Evolutionary conservation across 2,797 vertebrate species (phyloP), one percentile per base, ranked within the genome.

Genomic region (Thripadectes ignobilis): DNA sequence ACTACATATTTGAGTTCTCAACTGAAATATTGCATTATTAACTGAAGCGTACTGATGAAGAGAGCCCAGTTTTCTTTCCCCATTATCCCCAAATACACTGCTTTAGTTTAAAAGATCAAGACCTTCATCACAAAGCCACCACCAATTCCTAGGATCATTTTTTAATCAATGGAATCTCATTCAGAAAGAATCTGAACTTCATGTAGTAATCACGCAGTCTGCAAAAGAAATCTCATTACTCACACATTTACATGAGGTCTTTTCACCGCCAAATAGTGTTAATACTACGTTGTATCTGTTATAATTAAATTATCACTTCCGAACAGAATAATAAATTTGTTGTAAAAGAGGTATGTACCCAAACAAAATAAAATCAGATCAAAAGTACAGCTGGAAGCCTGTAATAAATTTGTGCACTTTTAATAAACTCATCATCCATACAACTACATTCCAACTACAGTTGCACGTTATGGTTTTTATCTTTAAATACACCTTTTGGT

Each of bases 1-100:
- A n/a, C 49, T 83, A 82, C 49, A 96, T n/a, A 89, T 94, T 68
- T 92, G 83, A 83, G 48, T 88, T 95, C 85, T 73, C 68, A 97
- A 95, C 89, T 93, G 89, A 97, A 96, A 89, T n/a, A 88, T 29
- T 71, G 61, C 87, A 46, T 77, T 92, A 95, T 85, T 81, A 96
- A 83, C 86, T 96, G 80, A 82, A 74, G 85, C 45, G 38, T 89
- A 32, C 43, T 26, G 9, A 8, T 92, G 52, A 48, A 51, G 22
- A 72, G 49, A 85, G 36, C 6, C 18, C 23, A 78, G 41, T 34
- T 84, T 91, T 51, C 67, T 71, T 90, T 74, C 24, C 8, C n/a
- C 21, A 14, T 43, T 89, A 90, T 66, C 15, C 26, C 30, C 20
- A 83, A 34, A 78, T n/a, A 80, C 6, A 69, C 12, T 85, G 62